Conservation (phyloP, 1,140 invertebrate genomes). For the Trissolcus basalis region DNA sequence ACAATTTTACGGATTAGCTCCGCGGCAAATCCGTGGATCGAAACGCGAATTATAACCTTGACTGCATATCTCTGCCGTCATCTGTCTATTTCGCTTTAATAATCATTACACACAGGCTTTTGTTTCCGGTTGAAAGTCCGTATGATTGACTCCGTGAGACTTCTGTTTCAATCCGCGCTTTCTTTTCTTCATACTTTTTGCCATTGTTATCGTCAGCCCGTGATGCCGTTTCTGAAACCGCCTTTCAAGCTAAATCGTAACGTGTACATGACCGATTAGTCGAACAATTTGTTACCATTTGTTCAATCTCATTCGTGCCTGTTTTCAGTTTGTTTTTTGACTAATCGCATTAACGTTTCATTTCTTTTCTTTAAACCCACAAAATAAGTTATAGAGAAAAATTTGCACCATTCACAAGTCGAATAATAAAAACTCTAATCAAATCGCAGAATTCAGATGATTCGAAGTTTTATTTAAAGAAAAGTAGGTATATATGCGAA, state of each 20-base stretch:
- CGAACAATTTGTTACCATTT: conserved; percentile 6
- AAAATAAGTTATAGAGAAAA: no score
- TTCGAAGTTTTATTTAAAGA: no score
- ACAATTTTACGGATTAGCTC: no score
- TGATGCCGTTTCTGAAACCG: not conserved
- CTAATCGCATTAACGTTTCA: no score
- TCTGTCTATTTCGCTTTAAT: conserved; percentile 9
- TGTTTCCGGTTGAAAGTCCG: conserved; percentile 42
- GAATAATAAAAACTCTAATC: no score
- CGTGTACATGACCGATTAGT: conserved; percentile 23
- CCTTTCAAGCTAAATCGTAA: conserved; percentile 9
- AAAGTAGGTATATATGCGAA: no score
- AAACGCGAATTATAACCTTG: conserved; percentile 22
- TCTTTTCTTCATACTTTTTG: conserved; percentile 29
- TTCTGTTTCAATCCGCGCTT: conserved; percentile 22
- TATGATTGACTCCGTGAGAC: conserved; percentile 20
- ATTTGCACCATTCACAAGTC: no score
- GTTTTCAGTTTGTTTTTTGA: no score
- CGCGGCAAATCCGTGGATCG: not conserved
- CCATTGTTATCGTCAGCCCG: conserved; percentile 6
- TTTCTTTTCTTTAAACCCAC: no score
- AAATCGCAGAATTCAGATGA: no score
- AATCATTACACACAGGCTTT: conserved; percentile 12
- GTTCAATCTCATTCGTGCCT: not conserved
- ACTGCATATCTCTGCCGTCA: conserved; percentile 1